Evolutionary conservation across 1,140 invertebrate species (phyloP), one percentile per base, ranked within the genome.

Genomic region (Metopolophium dirhodum): DNA sequence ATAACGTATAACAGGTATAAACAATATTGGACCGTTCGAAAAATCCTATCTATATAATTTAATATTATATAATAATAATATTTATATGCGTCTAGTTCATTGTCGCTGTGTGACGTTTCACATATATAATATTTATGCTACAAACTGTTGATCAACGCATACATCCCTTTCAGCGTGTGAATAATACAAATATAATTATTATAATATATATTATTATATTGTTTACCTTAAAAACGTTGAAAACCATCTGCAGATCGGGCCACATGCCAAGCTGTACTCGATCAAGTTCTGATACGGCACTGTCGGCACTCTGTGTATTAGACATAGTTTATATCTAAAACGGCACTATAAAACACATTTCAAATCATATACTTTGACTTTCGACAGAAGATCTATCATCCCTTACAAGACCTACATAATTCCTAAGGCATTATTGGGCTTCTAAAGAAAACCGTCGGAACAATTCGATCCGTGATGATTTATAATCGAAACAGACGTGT

Each of bases 291-390:
- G 91, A 85, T 54, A 57, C 7, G 23, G 7, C 23, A 90, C 23
- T 41, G 54, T 90, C 37, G 82, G 49, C 26, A 86, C 35, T 85
- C 91, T 57, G 35, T 54, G 23, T 86, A 86, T 85, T 86, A 86
- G 91, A 57, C 91, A 92, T 82, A 92, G 51, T 86, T 85, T 93
- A 85, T 86, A 57, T 20, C n/a, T 93, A 49, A 83, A n/a, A 41
- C 82, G 91, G 35, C 91, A 57, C 91, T 86, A 47, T 47, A 90
- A 90, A 90, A 90, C 26, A 68, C 11, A 90, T 41, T 68, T 90
- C 26, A 41, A 90, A 90, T 90, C 57, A 61, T 11, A 41, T 22
- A n/a, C 47, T 47, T 90, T 68, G 30, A 68, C 30, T 68, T 77
- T n/a, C 1, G 41, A 68, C 89, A 23, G 37, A 26, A 45, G 18